phyloP scores from a whole-genome alignment of 2,113 vertebrate genomes.

The Corapipo altera region DNA sequence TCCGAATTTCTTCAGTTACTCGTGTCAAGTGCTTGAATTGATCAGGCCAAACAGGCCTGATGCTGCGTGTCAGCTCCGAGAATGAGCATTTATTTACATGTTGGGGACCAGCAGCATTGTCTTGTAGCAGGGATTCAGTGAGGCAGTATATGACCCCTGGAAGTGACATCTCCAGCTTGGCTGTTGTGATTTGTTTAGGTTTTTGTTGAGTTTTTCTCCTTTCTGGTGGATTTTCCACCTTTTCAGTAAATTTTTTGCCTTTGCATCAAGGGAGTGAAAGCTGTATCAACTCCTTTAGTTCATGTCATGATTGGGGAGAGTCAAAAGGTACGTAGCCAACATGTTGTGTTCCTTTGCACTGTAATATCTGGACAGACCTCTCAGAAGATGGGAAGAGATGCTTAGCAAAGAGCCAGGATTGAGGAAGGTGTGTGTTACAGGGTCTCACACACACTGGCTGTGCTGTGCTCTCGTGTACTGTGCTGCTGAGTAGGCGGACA shows the following conservation, averaged over 20 bases:
- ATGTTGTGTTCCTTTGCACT: background rate
- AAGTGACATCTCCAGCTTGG: background rate
- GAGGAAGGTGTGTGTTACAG: background rate
- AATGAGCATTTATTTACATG: background rate
- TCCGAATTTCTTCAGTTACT: background rate
- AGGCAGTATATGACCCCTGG: background rate
- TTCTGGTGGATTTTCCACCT: background rate
- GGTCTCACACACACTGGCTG: background rate
- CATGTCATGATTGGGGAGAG: background rate
- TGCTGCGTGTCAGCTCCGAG: background rate
- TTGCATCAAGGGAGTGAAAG: background rate
- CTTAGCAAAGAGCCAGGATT: background rate
- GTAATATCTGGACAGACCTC: background rate
- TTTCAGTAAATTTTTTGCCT: background rate
- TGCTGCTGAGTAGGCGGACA: background rate
- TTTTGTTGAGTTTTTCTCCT: background rate
- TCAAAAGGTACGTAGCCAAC: background rate
- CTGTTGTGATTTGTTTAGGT: background rate
- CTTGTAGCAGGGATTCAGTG: background rate
- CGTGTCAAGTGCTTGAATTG: background rate
- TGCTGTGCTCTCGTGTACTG: background rate
- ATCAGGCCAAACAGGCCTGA: background rate
- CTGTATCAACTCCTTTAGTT: background rate
- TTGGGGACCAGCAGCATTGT: background rate
- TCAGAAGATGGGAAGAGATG: background rate